phyloP scores from a whole-genome alignment of 23 tunicate genomes.

The Diplosoma virens region DNA sequence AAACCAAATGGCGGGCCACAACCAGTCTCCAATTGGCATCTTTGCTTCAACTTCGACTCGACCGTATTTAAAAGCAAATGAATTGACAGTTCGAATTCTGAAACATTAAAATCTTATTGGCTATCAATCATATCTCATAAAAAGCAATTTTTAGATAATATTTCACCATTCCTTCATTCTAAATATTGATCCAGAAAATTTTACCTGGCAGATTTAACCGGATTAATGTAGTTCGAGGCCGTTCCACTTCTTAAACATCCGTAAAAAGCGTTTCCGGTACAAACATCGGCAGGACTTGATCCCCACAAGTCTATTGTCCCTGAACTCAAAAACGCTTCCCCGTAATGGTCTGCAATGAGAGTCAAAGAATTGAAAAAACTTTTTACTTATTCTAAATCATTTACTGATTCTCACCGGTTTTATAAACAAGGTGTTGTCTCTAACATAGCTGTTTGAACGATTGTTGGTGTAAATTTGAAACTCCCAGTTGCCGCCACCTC shows the following conservation, averaged over 20 bases:
- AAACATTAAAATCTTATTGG: neutral
- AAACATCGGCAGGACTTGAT: slow-evolving; percentile 70
- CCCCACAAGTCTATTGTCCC: slow-evolving; percentile 89
- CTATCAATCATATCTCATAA: too few species aligned
- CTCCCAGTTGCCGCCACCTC: slow-evolving; percentile 99
- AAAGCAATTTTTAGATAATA: too few species aligned
- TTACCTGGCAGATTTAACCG: slow-evolving; percentile 88
- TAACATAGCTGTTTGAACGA: slow-evolving; percentile 81
- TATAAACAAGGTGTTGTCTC: slow-evolving; percentile 90
- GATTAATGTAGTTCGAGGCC: slow-evolving; percentile 78
- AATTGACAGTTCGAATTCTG: slow-evolving; percentile 82
- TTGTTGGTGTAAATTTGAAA: slow-evolving; percentile 89
- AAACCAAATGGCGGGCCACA: slow-evolving; percentile 98
- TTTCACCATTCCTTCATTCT: too few species aligned
- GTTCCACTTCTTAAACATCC: slow-evolving; percentile 75
- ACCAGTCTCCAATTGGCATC: slow-evolving; percentile 94
- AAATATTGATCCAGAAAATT: neutral
- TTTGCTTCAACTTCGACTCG: slow-evolving; percentile 84
- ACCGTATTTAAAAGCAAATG: slow-evolving; percentile 82
- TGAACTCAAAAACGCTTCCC: slow-evolving; percentile 60
- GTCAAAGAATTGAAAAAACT: slow-evolving; percentile 37
- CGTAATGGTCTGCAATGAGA: slow-evolving; percentile 69
- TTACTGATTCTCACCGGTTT: slow-evolving; percentile 66
- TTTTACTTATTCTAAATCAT: neutral
- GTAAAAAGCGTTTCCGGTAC: slow-evolving; percentile 86